Base-by-base conservation (phyloP, 1,140 invertebrate genomes). In the Panagrolaimus sp. region DNA sequence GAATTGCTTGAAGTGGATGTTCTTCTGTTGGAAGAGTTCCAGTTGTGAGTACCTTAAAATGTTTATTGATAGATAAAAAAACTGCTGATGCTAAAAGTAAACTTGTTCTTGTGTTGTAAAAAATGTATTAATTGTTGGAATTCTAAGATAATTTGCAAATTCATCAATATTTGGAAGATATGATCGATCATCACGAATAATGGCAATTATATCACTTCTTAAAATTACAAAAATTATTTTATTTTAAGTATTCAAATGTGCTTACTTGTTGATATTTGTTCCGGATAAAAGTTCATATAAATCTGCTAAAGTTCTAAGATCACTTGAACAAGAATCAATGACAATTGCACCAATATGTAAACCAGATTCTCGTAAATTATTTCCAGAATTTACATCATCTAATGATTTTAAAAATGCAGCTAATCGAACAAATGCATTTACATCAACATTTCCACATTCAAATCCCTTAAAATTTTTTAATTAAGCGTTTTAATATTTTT, bases 241-340 rank as follows among this genome's bases (percentile, higher is more conserved):
- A 1, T 31, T 7, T 2, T 72, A 31, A 13, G 20, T n/a, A n/a
- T 16, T 47, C 45, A 31, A 46, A 47, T 57, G 1, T 38, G 1
- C 63, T 48, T 61, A 75, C 74, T 78, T 78, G 42, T 79, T 62
- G 51, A 78, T 78, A 48, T 78, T 77, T 8, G 77, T 78, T 23
- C 77, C 77, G 5, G 77, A 73, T 31, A 78, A 66, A 20, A 78
- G 74, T 68, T 78, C 77, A 63, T 79, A 78, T 8, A 78, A 67
- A 67, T 78, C 74, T 42, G 77, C 77, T 23, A 78, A 69, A 3
- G 77, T 74, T 42, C 77, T 45, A 4, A 78, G 62, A 63, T 78
- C 77, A n/a, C 66, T 68, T 11, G 77, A 71, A 57, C 77, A 78
- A 25, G 66, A 78, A 68, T 78, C 77, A 5, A 78, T 65, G 23